phyloP scores from a whole-genome alignment of 2,113 vertebrate species.

The Pipra filicauda region DNA sequence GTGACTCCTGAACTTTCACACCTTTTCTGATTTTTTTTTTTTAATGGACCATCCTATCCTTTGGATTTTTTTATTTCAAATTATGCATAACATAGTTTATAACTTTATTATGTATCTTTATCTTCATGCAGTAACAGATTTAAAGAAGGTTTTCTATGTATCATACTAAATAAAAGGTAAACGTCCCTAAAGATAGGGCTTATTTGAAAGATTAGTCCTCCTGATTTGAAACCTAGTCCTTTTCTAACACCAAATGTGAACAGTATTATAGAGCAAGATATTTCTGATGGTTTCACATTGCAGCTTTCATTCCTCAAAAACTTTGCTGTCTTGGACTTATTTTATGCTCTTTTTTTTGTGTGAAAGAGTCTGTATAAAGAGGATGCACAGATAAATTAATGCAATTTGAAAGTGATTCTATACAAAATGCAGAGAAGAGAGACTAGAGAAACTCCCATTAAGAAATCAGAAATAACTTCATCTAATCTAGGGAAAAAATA shows the following conservation, averaged over 20 bases:
- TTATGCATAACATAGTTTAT: neutral
- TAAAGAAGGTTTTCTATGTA: neutral
- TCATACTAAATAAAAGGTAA: neutral
- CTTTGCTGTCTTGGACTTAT: neutral
- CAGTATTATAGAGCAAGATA: neutral
- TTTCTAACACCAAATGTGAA: neutral
- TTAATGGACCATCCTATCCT: neutral
- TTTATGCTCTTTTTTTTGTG: neutral
- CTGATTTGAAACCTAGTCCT: neutral
- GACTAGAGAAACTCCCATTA: neutral
- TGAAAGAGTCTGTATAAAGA: neutral
- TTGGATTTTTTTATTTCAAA: neutral
- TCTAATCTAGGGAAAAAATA: neutral
- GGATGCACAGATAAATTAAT: neutral
- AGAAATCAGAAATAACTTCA: neutral
- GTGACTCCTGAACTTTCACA: neutral
- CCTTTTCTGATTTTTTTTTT: neutral
- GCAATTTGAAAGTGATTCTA: neutral
- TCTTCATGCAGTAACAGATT: neutral
- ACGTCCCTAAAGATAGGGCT: neutral
- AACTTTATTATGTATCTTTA: neutral
- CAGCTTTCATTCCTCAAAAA: neutral
- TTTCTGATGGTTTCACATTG: neutral
- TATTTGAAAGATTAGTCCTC: neutral
- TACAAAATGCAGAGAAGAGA: neutral